Conservation (phyloP, 2,888 invertebrate genomes). For the Cantharis rufa region DNA sequence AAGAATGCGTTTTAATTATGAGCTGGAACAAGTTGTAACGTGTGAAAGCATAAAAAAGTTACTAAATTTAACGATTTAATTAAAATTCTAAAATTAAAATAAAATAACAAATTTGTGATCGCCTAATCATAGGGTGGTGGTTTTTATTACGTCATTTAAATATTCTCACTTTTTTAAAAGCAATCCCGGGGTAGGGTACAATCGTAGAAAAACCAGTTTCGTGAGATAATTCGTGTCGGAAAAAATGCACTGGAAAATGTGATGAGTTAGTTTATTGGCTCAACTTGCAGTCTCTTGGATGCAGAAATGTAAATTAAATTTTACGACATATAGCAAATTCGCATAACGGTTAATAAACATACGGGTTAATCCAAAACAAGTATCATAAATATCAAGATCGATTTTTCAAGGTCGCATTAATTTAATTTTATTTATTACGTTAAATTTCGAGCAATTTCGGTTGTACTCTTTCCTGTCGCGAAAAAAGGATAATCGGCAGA, state of each 20-base stretch:
- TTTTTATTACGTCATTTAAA: not conserved
- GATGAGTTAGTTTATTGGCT: not conserved
- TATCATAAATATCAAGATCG: conserved; percentile 10
- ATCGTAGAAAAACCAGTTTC: not conserved
- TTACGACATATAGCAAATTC: not conserved
- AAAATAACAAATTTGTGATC: not conserved
- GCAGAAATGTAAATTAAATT: not conserved
- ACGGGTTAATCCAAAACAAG: conserved; percentile 8
- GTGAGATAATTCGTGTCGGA: not conserved
- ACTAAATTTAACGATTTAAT: not conserved
- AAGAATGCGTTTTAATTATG: not conserved
- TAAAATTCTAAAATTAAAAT: not conserved
- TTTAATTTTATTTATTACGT: conserved; percentile 14
- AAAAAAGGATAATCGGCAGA: not conserved
- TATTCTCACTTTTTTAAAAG: not conserved
- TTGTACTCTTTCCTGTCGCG: not conserved
- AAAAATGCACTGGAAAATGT: not conserved
- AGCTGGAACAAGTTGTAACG: not conserved
- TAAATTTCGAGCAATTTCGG: not conserved
- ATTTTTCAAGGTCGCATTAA: conserved; percentile 16
- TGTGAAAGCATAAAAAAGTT: not conserved
- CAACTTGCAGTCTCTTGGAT: not conserved
- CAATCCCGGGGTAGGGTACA: not conserved
- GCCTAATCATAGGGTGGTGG: not conserved
- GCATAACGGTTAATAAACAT: not conserved